These are phyloP conservation scores for Pipistrellus nathusii DNA, from an alignment of 2,797 vertebrate genomes.

Conservation along the genomic window DNA sequence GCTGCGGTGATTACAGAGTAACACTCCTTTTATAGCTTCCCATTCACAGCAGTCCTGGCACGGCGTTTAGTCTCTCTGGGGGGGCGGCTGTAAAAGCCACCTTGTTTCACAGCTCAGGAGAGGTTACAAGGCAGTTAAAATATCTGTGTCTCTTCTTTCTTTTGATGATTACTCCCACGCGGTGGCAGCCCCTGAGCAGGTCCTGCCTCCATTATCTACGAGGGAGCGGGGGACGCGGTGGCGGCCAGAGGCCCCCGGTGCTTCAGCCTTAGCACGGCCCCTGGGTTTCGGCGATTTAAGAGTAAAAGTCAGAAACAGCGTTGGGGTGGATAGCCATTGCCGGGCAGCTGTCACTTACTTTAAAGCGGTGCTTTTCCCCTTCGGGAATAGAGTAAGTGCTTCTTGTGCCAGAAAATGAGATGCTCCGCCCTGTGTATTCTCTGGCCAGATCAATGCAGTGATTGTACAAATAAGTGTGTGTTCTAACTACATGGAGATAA, in stretches of 20 bases:
- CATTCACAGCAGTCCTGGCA: constrained; percentile 59
- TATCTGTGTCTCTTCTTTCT: constrained; percentile 66
- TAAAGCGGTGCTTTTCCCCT: background rate
- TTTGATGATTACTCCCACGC: constrained; percentile 58
- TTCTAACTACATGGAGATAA: background rate
- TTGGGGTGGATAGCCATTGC: background rate
- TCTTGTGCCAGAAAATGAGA: background rate
- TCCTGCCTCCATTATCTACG: background rate
- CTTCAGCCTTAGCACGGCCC: background rate
- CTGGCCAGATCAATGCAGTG: background rate
- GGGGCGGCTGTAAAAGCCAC: constrained; percentile 66
- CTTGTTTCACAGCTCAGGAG: constrained; percentile 73
- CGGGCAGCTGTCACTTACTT: background rate
- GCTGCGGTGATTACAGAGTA: constrained; percentile 49
- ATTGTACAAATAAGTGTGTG: background rate
- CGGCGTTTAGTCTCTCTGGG: constrained; percentile 63
- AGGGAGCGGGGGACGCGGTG: background rate
- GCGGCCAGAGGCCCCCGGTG: background rate
- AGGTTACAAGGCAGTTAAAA: constrained; percentile 77
- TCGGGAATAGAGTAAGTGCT: background rate
- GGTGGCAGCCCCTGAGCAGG: background rate
- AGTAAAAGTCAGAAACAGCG: background rate
- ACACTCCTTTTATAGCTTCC: constrained; percentile 61
- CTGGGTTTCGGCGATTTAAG: background rate
- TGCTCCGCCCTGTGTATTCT: background rate